A percentile compares a stretch with the other conserved stretches of the same genome.
Conservation (phyloP, 2,888 invertebrate species). For the Spodoptera exigua region DNA sequence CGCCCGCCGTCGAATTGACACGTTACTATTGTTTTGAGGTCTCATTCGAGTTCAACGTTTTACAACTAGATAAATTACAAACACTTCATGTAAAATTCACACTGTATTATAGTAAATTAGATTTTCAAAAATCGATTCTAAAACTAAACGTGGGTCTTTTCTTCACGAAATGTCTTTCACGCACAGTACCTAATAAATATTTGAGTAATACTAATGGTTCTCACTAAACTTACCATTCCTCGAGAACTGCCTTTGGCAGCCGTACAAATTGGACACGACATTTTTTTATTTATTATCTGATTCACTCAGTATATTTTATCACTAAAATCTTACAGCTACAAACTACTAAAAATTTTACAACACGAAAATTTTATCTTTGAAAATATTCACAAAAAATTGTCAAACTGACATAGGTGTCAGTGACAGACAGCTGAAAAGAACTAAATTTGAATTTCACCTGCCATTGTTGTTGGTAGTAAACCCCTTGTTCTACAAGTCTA, state of each 20-base stretch:
- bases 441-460: not conserved
- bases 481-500: no score
- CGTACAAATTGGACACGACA: conserved; percentile 78
- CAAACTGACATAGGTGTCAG: conserved; percentile 15
- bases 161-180: no score
- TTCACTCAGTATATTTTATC: not conserved
- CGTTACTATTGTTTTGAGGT: no score
- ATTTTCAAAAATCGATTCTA: no score
- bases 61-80: no score
- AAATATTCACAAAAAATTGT: conserved; percentile 10
- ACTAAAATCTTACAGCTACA: not conserved
- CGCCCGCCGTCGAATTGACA: no score
- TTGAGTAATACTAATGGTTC: no score
- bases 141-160: no score
- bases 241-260: conserved; percentile 69
- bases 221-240: conserved; percentile 48
- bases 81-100: no score
- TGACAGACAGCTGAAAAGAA: not conserved
- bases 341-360: not conserved
- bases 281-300: conserved; percentile 41
- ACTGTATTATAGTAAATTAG: no score
- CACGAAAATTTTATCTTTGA: not conserved
- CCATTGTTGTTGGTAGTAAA: not conserved
- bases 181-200: no score
- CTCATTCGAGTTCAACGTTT: no score